Conservation (phyloP, 2,888 invertebrate species). For the Mythimna ferrago region DNA sequence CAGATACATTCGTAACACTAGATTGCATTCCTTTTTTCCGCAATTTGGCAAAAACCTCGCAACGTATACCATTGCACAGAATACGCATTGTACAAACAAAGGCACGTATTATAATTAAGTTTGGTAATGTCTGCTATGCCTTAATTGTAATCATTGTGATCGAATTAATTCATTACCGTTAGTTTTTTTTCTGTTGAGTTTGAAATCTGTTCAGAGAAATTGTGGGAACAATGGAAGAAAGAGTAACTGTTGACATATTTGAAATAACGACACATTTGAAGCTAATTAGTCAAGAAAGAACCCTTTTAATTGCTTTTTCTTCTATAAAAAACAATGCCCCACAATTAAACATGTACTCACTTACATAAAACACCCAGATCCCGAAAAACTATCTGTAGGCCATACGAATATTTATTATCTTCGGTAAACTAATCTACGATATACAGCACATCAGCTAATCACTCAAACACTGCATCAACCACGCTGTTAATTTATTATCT, state of each 20-base stretch:
- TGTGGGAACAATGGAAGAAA: constrained; percentile 53
- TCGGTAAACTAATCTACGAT: too few relatives aligned
- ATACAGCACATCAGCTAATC: too few relatives aligned
- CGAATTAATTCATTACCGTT: constrained; percentile 53
- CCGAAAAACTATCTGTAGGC: too few relatives aligned
- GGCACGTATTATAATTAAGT: constrained; percentile 60
- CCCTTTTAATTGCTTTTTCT: not conserved
- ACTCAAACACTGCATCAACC: too few relatives aligned
- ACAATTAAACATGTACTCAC: not conserved
- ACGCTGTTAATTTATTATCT: not conserved
- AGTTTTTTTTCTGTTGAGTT: constrained; percentile 23
- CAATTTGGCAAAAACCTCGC: constrained; percentile 65
- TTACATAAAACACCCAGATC: too few relatives aligned
- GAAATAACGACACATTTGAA: constrained; percentile 4
- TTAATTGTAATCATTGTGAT: constrained; percentile 57
- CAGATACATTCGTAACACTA: constrained; percentile 64
- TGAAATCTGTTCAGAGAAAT: constrained; percentile 51
- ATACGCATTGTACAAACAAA: constrained; percentile 66
- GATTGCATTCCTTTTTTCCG: constrained; percentile 68
- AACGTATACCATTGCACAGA: constrained; percentile 61
- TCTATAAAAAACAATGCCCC: too few relatives aligned
- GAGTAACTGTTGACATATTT: constrained; percentile 18
- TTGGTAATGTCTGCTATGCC: constrained; percentile 62
- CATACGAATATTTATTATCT: too few relatives aligned
- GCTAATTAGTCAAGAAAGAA: constrained; percentile 6